These are phyloP conservation scores for Diacarnus erythraeanus DNA, from an alignment of 37 sponge, comb jelly and placozoan genomes.

Conservation along the genomic window DNA sequence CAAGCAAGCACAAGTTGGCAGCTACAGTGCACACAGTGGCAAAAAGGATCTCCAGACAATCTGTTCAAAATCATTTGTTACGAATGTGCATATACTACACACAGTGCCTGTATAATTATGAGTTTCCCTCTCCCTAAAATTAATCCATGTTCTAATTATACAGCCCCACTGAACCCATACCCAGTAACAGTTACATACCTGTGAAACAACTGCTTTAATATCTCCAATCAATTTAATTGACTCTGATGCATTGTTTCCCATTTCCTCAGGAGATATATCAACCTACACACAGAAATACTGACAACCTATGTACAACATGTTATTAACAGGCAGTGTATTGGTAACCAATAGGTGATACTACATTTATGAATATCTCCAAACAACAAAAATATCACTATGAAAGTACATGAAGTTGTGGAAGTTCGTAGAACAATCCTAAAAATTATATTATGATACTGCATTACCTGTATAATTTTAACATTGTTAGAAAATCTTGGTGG, in stretches of 20 bases:
- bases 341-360: background rate
- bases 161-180: no score
- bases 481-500: conserved; percentile 80
- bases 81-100: no score
- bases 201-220: conserved; percentile 66
- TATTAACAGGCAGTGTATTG: background rate
- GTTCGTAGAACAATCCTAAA: background rate
- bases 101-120: background rate
- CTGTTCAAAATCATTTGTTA: no score
- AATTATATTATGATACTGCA: background rate
- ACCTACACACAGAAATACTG: conserved; percentile 37
- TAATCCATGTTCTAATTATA: no score
- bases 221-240: conserved; percentile 71
- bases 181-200: conserved; percentile 66
- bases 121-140: no score
- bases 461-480: conserved; percentile 81
- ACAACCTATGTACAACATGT: background rate
- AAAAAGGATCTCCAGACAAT: no score
- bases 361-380: no score
- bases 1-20: no score
- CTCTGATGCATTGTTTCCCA: conserved; percentile 61
- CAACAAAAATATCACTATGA: background rate
- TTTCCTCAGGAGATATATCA: conserved; percentile 87
- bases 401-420: background rate
- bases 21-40: no score